Evolutionary conservation across 2,888 invertebrate species (phyloP).

Genomic region (Erebia palarica): DNA sequence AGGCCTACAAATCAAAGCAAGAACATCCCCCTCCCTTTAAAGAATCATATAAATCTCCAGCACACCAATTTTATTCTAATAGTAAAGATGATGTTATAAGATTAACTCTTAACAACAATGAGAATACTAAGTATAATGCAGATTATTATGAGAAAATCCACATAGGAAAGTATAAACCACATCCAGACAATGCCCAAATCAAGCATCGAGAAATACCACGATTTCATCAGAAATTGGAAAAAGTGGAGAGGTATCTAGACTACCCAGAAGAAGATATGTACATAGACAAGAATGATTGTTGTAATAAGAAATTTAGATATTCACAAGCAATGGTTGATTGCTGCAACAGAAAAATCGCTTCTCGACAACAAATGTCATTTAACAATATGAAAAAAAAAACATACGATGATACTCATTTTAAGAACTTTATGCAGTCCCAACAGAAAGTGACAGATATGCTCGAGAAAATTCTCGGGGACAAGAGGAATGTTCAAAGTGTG

Average conservation of each 20-base stretch:
- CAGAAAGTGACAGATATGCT: slow-evolving; percentile 72
- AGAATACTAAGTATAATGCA: slow-evolving; percentile 30
- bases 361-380: slow-evolving; percentile 60
- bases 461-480: slow-evolving; percentile 60
- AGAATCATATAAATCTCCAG: slow-evolving; percentile 11
- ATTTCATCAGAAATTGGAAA: slow-evolving; percentile 62
- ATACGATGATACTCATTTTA: slow-evolving; percentile 63
- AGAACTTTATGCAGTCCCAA: slow-evolving; percentile 66
- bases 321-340: slow-evolving; percentile 39
- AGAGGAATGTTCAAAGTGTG: slow-evolving; percentile 51
- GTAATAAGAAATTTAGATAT: slow-evolving; percentile 39
- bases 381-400: slow-evolving; percentile 47
- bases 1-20: slow-evolving; percentile 20
- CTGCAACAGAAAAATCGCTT: slow-evolving; percentile 46
- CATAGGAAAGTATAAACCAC: slow-evolving; percentile 24
- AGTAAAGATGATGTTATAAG: slow-evolving; percentile 32
- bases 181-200: slow-evolving; percentile 32
- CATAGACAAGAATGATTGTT: slow-evolving; percentile 37
- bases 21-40: slow-evolving; percentile 10
- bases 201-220: slow-evolving; percentile 48
- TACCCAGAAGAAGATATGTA: slow-evolving; percentile 20
- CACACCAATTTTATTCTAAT: slow-evolving; percentile 24
- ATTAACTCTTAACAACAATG: slow-evolving; percentile 32
- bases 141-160: slow-evolving; percentile 37
- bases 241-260: slow-evolving; percentile 33